Conservation (phyloP, 1,140 invertebrate genomes). For the Caenorhabditis tropicalis region DNA sequence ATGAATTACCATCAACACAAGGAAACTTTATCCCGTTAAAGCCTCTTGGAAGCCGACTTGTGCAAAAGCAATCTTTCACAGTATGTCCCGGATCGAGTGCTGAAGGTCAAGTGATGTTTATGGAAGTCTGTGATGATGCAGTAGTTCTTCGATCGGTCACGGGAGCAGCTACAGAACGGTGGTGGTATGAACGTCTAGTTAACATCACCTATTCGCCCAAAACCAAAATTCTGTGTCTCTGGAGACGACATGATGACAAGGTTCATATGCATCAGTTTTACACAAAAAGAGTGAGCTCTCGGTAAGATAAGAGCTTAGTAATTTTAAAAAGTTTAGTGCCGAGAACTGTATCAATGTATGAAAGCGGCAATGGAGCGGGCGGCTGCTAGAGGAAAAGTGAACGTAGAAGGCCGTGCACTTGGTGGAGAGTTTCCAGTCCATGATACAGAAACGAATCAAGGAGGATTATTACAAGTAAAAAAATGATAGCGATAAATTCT, state of each 20-base stretch:
- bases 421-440: conserved; percentile 98
- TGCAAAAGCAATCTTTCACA: conserved; percentile 95
- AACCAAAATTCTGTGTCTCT: conserved; percentile 91
- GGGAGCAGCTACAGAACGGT: conserved; percentile 90
- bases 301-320: too few relatives aligned
- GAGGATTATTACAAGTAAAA: conserved; percentile 76
- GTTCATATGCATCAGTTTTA: conserved; percentile 95
- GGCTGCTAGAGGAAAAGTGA: conserved; percentile 80
- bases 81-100: conserved; percentile 92
- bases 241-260: conserved; percentile 77
- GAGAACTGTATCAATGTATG: conserved; percentile 96
- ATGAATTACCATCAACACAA: conserved; percentile 80
- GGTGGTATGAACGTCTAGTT: conserved; percentile 98
- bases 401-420: conserved; percentile 78
- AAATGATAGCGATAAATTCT: too few relatives aligned
- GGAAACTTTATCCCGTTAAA: conserved; percentile 96
- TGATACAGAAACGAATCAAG: conserved; percentile 92
- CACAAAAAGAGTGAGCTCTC: conserved; percentile 95
- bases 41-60: conserved; percentile 82
- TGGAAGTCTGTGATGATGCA: conserved; percentile 96
- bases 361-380: conserved; percentile 98
- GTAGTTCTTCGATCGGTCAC: conserved; percentile 89
- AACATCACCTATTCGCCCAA: conserved; percentile 99
- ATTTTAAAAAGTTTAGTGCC: too few relatives aligned
- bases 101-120: conserved; percentile 87